phyloP scores from a whole-genome alignment of 2,113 vertebrate species.

The Micromys minutus region DNA sequence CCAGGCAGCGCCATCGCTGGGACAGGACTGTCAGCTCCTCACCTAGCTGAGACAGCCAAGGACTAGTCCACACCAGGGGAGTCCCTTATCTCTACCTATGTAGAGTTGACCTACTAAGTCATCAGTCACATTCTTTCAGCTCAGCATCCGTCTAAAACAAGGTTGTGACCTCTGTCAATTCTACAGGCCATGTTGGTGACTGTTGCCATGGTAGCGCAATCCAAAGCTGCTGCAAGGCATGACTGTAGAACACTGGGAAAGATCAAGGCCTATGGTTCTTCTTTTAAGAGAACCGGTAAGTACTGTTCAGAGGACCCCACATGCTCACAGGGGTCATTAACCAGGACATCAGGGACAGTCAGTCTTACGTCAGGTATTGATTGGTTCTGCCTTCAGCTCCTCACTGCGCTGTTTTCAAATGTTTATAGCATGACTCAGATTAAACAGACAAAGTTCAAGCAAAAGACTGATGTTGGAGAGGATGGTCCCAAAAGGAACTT shows the following conservation, averaged over 20 bases:
- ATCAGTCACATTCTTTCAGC: background rate
- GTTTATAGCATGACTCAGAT: background rate
- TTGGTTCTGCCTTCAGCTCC: background rate
- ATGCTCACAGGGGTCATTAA: background rate
- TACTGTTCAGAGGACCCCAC: background rate
- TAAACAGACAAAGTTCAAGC: background rate
- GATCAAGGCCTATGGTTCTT: background rate
- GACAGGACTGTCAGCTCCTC: background rate
- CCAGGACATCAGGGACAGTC: background rate
- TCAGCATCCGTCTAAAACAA: background rate
- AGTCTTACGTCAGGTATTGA: background rate
- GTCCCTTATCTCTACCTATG: background rate
- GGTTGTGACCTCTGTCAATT: background rate
- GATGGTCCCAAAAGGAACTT: background rate
- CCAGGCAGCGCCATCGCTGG: background rate
- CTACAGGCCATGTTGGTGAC: fast-evolving
- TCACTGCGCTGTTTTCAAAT: background rate
- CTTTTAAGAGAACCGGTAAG: background rate
- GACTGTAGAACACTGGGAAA: background rate
- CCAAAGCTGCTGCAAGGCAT: background rate
- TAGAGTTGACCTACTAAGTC: background rate
- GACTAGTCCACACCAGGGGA: background rate
- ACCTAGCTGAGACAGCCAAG: background rate
- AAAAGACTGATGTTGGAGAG: background rate
- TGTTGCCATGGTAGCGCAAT: fast-evolving